Percentiles rank a stretch among this genome's conserved stretches.
phyloP scores from a whole-genome alignment of 2,797 vertebrate genomes.

The Rhinella marina region DNA sequence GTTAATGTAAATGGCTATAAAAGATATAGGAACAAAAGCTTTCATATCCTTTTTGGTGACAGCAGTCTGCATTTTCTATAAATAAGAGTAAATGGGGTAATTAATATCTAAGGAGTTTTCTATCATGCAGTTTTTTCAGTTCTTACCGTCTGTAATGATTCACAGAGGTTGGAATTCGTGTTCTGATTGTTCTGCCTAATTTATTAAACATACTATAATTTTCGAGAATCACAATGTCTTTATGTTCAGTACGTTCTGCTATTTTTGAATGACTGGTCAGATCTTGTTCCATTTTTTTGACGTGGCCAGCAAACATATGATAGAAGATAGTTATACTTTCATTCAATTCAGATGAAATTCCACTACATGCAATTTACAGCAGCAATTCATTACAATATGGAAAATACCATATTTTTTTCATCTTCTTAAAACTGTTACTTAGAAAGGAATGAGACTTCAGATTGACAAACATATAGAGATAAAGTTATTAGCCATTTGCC shows the following conservation, averaged over 20 bases:
- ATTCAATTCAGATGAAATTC: not conserved
- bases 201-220: not conserved
- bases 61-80: not conserved
- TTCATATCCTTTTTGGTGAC: not conserved
- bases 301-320: not conserved
- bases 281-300: not conserved
- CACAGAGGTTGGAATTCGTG: not conserved
- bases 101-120: too few species aligned
- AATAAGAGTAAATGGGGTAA: not conserved
- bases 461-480: not conserved
- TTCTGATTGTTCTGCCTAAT: not conserved
- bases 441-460: not conserved
- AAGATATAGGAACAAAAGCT: too few species aligned
- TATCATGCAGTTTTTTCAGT: too few species aligned
- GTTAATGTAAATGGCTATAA: too few species aligned
- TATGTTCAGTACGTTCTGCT: slow-evolving; percentile 2
- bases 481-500: not conserved
- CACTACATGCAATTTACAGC: not conserved
- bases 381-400: not conserved
- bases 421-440: not conserved
- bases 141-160: not conserved
- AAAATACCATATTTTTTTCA: not conserved
- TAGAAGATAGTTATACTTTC: not conserved
- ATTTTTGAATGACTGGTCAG: not conserved
- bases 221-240: slow-evolving; percentile 10